Evolutionary conservation across 2,113 vertebrate genomes (phyloP).

Genomic region (Albula glossodonta): DNA sequence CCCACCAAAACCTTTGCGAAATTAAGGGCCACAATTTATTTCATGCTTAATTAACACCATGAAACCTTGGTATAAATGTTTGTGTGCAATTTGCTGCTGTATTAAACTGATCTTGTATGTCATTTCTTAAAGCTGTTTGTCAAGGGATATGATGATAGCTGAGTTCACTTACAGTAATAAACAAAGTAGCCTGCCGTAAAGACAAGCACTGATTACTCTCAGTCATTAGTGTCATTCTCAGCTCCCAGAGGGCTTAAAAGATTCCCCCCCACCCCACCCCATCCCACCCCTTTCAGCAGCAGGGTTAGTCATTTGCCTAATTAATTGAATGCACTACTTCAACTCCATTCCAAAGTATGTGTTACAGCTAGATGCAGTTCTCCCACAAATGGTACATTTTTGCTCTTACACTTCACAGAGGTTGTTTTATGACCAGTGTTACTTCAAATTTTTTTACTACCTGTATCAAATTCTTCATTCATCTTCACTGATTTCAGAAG

Average conservation of each 20-base stretch:
- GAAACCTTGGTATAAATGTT: too few relatives aligned
- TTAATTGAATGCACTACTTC: background rate
- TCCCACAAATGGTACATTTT: background rate
- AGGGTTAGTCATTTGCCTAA: background rate
- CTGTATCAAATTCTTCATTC: background rate
- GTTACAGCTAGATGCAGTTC: too few relatives aligned
- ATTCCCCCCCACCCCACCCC: background rate
- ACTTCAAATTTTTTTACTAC: too few relatives aligned
- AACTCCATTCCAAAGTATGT: background rate
- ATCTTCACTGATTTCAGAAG: background rate
- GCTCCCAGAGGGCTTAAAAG: background rate
- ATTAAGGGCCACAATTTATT: too few relatives aligned
- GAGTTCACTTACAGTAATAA: background rate
- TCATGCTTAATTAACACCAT: too few relatives aligned
- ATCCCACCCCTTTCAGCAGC: background rate
- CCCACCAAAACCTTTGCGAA: too few relatives aligned
- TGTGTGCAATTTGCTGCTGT: too few relatives aligned
- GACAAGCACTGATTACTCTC: background rate
- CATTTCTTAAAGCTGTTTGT: too few relatives aligned
- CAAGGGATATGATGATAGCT: background rate
- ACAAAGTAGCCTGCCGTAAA: background rate
- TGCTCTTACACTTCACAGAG: too few relatives aligned
- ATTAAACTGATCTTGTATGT: too few relatives aligned
- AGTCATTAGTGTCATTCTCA: background rate
- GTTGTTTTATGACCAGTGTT: too few relatives aligned